Conservation (phyloP, 1,140 invertebrate genomes). For the Leptonema lineaticorne region DNA sequence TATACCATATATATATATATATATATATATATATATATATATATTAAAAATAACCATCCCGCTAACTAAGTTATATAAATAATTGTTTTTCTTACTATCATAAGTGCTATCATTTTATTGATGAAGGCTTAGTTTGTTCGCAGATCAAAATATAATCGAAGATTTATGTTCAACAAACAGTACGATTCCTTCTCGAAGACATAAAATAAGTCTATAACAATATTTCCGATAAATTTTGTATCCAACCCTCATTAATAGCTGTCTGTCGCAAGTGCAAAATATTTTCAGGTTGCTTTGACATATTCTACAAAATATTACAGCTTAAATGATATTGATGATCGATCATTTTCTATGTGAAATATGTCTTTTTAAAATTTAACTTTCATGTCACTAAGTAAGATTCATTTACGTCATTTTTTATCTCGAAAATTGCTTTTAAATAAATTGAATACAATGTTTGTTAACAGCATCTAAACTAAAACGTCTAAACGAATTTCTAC, state of each 20-base stretch:
- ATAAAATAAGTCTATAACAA: conserved; percentile 15
- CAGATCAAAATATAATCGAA: conserved; percentile 2
- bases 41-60: neutral
- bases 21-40: neutral
- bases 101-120: conserved; percentile 13
- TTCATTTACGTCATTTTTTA: no score
- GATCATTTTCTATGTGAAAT: no score
- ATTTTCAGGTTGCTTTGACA: conserved; percentile 8
- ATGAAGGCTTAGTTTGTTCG: conserved; percentile 5
- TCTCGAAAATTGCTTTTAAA: no score
- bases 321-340: conserved; percentile 7
- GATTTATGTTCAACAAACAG: conserved; percentile 13
- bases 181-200: neutral
- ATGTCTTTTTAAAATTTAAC: no score
- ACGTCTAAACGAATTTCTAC: no score
- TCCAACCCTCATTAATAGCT: conserved; percentile 10
- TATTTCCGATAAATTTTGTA: conserved; percentile 10
- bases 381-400: no score
- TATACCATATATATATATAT: neutral
- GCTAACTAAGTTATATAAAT: neutral
- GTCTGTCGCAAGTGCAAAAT: conserved; percentile 6
- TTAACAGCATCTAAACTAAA: no score
- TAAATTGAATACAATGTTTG: no score
- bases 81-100: conserved; percentile 6
- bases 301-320: neutral